Base-by-base conservation (phyloP, 2,797 vertebrate species). In the Ceyx erithaca region DNA sequence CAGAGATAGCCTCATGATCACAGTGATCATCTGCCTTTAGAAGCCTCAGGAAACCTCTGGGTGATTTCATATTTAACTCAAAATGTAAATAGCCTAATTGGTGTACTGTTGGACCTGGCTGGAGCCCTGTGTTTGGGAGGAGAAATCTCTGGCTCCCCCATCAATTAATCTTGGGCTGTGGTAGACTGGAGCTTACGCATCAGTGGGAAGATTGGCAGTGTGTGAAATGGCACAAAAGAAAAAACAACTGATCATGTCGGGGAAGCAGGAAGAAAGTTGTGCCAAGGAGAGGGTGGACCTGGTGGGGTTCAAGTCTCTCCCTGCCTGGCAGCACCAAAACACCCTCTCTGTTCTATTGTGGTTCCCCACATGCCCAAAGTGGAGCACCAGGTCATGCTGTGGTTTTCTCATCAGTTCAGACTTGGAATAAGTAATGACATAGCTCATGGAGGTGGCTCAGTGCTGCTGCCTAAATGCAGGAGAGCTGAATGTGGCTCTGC, bases 71-170 rank as follows among this genome's bases (percentile, higher is more conserved):
- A 20, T 77, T 63, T 85, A 78, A 57, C 76, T 76, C 62, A 30
- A 87, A 96, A 94, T 93, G 92, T 91, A 90, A 96, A 95, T 92
- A 93, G 73, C 87, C 87, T 94, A 90, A 94, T 79, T 92, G 95
- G 86, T 82, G 71, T 87, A 57, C 92, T 82, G 89, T 88, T 94
- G 94, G 85, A 49, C 90, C 85, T 80, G 72, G 82, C 80, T 77
- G 91, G 92, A 95, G 89, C 73, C 90, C 79, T 66, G 82, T 91
- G 81, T 91, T 94, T 40, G 14, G 80, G 92, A 95, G 84, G 46
- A 94, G 95, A 95, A 92, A 57, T 55, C 89, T 96, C 95, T 77
- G 49, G 78, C 70, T 94, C 92, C 92, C 90, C 80, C 91, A 82
- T 85, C 93, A 95, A 87, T 96, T 97, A 97, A 93, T 94, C 92